Conservation (phyloP, 2,797 vertebrate genomes). For the Erethizon dorsatum region DNA sequence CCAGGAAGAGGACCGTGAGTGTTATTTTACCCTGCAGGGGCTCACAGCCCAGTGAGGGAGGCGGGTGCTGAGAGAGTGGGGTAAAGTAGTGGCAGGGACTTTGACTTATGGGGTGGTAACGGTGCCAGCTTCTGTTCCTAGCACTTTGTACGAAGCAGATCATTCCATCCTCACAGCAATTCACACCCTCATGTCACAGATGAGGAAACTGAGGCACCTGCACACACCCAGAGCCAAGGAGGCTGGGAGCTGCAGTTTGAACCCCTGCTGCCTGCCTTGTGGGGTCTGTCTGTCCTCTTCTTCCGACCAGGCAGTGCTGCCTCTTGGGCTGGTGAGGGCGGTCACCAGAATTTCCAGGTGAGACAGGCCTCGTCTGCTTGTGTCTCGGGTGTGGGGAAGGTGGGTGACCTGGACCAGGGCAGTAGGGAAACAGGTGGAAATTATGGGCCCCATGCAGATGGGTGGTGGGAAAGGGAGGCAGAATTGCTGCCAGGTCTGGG, state of each 20-base stretch:
- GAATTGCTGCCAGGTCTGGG: background rate
- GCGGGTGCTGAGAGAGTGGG: background rate
- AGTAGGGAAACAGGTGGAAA: background rate
- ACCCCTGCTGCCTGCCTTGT: background rate
- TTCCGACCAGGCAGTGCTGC: background rate
- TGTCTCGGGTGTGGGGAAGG: background rate
- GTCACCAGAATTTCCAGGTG: background rate
- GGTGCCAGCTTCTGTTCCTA: background rate
- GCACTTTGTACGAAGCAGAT: background rate
- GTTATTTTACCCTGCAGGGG: background rate
- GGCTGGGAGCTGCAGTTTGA: background rate
- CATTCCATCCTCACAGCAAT: background rate
- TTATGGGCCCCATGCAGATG: background rate
- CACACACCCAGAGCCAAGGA: background rate
- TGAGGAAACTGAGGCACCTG: background rate
- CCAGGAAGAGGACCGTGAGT: background rate
- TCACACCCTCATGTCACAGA: background rate
- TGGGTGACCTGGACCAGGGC: background rate
- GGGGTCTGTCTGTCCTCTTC: background rate
- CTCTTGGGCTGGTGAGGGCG: background rate
- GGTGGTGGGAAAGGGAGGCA: background rate
- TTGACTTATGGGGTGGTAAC: fast-evolving
- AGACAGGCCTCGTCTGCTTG: background rate
- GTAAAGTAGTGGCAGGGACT: background rate
- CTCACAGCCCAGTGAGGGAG: background rate